Percentiles rank a stretch among this genome's conserved stretches.
These are phyloP conservation scores for Prostheceraeus crozeri DNA, from an alignment of 2,888 invertebrate genomes.

Conservation along the genomic window DNA sequence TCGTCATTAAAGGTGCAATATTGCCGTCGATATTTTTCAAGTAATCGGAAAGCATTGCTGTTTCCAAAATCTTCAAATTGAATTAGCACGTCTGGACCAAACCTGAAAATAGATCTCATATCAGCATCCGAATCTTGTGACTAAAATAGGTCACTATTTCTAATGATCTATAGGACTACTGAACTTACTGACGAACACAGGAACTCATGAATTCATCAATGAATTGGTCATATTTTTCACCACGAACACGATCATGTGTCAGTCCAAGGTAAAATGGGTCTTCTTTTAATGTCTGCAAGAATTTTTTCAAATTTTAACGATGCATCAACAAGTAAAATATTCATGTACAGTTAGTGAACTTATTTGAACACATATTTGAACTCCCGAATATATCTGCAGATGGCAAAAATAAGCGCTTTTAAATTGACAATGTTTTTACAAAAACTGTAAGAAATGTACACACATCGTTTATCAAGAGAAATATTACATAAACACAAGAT, in stretches of 20 bases:
- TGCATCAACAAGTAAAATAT: too few relatives aligned
- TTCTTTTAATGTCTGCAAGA: slow-evolving; percentile 68
- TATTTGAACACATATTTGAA: too few relatives aligned
- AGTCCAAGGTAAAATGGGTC: slow-evolving; percentile 93
- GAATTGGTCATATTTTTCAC: slow-evolving; percentile 78
- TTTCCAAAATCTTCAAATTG: slow-evolving; percentile 95
- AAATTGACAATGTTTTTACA: too few relatives aligned
- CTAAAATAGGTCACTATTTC: too few relatives aligned
- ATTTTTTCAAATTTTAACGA: neutral
- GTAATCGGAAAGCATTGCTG: slow-evolving; percentile 79
- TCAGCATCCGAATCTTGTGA: slow-evolving; percentile 35
- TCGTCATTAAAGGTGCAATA: slow-evolving; percentile 90
- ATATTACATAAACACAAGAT: too few relatives aligned
- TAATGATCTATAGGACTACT: too few relatives aligned
- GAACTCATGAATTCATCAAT: slow-evolving; percentile 94
- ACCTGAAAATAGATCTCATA: slow-evolving; percentile 48
- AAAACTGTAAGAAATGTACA: too few relatives aligned
- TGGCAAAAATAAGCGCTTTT: too few relatives aligned
- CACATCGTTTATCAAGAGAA: too few relatives aligned
- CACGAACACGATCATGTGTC: slow-evolving; percentile 73
- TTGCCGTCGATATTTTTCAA: slow-evolving; percentile 73
- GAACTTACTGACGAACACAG: slow-evolving; percentile 62
- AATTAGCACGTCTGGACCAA: slow-evolving; percentile 57
- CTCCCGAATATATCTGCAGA: too few relatives aligned
- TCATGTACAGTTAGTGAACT: too few relatives aligned